phyloP scores from a whole-genome alignment of 2,888 invertebrate species.

The Lycocerus yunnanus region DNA sequence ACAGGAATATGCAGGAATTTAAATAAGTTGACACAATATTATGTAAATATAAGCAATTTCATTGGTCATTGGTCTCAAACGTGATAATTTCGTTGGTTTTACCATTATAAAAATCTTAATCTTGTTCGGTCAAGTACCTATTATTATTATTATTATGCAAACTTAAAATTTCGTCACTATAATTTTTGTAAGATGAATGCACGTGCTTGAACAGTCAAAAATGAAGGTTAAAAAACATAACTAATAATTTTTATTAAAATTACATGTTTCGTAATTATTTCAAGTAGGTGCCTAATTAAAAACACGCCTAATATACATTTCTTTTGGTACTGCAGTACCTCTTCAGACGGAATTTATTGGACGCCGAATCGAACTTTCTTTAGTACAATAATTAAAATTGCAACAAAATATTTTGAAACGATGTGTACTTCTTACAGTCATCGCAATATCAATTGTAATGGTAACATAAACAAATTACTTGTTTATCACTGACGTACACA shows the following conservation, averaged over 20 bases:
- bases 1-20: too few species aligned
- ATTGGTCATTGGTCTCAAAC: too few species aligned
- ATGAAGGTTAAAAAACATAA: neutral
- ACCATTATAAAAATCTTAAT: neutral
- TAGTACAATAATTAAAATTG: neutral
- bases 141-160: neutral
- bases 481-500: neutral
- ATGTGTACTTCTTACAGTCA: too few species aligned
- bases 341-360: too few species aligned
- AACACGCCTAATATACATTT: neutral
- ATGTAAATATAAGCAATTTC: too few species aligned
- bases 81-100: neutral
- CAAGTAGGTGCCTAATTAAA: neutral
- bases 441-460: neutral
- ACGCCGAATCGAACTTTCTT: neutral
- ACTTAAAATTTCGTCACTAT: neutral
- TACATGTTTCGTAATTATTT: neutral
- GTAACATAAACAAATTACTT: neutral
- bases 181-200: neutral
- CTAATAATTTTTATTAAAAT: neutral
- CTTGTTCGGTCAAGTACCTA: neutral
- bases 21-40: too few species aligned
- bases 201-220: neutral
- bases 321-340: neutral
- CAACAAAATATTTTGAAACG: neutral